Evolutionary conservation across 2,113 vertebrate genomes (phyloP).

Genomic region (Paracanthobrama guichenoti): DNA sequence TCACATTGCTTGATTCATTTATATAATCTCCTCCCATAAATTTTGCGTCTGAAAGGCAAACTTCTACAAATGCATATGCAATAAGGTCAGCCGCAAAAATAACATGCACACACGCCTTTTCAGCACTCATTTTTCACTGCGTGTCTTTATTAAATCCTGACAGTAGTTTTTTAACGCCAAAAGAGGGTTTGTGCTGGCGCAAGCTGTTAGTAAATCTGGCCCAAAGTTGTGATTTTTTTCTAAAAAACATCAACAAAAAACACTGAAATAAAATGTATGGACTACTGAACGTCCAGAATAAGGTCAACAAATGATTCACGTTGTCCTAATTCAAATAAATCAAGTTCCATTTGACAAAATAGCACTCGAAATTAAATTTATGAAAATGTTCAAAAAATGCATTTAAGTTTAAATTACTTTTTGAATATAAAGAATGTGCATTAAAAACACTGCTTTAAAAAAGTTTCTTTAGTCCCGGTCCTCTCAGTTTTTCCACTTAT

Average conservation of each 20-base stretch:
- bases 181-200: no score
- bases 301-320: background rate
- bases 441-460: background rate
- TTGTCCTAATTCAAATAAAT: background rate
- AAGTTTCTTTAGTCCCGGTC: background rate
- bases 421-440: background rate
- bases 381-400: background rate
- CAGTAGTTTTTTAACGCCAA: no score
- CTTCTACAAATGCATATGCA: no score
- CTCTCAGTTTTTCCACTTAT: constrained; percentile 16
- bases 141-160: no score
- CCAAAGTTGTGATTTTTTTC: background rate
- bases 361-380: background rate
- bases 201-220: no score
- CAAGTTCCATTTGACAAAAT: background rate
- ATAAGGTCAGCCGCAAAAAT: no score
- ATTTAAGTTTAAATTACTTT: background rate
- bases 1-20: no score
- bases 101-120: no score
- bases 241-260: background rate
- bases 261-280: background rate
- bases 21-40: no score
- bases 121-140: no score
- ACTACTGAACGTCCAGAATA: background rate
- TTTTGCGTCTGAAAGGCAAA: no score